Conservation (phyloP, 1,140 invertebrate species). For the Bilobella aurantiaca region DNA sequence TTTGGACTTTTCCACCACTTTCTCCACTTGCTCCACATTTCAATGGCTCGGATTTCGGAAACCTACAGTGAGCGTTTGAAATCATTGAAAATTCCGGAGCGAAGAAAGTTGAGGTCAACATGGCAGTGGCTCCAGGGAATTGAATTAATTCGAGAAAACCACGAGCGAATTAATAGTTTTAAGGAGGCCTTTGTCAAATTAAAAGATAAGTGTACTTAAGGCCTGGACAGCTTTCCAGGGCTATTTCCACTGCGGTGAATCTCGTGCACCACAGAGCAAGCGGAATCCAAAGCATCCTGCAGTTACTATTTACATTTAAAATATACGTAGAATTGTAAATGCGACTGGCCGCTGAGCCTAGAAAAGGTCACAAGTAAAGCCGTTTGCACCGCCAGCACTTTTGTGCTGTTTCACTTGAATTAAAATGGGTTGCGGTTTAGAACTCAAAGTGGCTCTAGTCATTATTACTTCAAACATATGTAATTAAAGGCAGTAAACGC, state of each 20-base stretch:
- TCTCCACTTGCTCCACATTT: background rate
- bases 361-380: background rate
- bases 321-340: too few relatives aligned
- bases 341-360: too few relatives aligned
- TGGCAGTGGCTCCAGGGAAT: background rate
- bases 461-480: constrained; percentile 6
- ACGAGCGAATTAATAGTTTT: constrained; percentile 1
- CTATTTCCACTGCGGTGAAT: background rate
- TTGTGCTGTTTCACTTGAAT: background rate
- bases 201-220: background rate
- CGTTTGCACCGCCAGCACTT: background rate
- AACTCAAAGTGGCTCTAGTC: background rate
- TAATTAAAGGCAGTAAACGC: background rate
- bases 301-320: background rate
- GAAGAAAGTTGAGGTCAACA: background rate
- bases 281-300: background rate
- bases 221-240: background rate
- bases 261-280: background rate
- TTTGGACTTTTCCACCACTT: background rate
- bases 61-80: background rate
- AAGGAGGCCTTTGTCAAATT: background rate
- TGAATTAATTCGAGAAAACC: background rate
- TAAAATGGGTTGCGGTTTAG: background rate
- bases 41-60: background rate
- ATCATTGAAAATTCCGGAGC: background rate